Conservation (phyloP, 2,113 vertebrate species). For the Sphaerodactylus townsendi region DNA sequence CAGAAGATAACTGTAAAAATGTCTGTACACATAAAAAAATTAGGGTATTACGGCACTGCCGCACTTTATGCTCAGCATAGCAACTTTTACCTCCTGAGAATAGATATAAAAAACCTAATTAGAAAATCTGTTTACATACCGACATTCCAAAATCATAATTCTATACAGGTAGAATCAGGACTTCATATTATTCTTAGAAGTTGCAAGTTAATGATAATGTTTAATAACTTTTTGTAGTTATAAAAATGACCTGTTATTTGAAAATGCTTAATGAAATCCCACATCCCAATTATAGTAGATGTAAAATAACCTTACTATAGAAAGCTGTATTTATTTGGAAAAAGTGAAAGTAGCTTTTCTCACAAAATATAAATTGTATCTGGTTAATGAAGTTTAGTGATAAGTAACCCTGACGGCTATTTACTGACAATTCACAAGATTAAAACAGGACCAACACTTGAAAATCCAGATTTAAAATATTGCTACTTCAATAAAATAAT, state of each 20-base stretch:
- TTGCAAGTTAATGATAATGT: not conserved
- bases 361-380: slow-evolving; percentile 65
- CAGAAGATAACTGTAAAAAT: not conserved
- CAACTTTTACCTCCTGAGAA: not conserved
- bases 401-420: slow-evolving; percentile 60
- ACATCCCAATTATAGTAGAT: slow-evolving; percentile 65
- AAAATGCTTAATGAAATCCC: slow-evolving; percentile 31
- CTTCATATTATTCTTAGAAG: not conserved
- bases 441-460: slow-evolving; percentile 37
- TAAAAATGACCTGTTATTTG: slow-evolving; percentile 32
- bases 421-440: slow-evolving; percentile 55
- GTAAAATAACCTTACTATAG: slow-evolving; percentile 74
- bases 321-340: slow-evolving; percentile 69
- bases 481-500: slow-evolving; percentile 71
- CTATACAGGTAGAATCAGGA: not conserved
- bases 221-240: slow-evolving; percentile 9
- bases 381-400: slow-evolving; percentile 55
- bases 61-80: not conserved
- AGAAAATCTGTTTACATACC: not conserved
- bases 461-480: slow-evolving; percentile 2
- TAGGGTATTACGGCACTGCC: not conserved
- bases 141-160: not conserved
- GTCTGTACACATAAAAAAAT: not conserved
- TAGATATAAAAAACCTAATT: not conserved
- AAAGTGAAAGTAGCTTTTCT: slow-evolving; percentile 60